Base-by-base conservation (phyloP, 1,140 invertebrate genomes). In the Zaprionus gabonicus region DNA sequence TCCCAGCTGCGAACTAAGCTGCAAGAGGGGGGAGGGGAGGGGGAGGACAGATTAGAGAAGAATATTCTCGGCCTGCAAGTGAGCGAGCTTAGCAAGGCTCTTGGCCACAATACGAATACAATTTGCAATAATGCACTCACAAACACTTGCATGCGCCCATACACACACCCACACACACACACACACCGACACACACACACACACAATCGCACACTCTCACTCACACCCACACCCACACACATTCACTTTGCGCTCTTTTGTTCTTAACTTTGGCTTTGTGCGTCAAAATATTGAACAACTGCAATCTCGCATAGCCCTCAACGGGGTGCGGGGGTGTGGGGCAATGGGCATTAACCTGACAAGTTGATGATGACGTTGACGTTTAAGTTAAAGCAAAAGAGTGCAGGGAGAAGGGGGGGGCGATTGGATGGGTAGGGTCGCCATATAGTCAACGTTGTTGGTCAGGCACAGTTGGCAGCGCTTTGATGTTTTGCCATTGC, bases 261-360 rank as follows among this genome's bases (percentile, higher is more conserved):
- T 58, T 15, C 31, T 56, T 56, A 3, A 31, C 56, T 34, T 12
- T 58, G n/a, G 15, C 62, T 64, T 53, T 62, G 27, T 41, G 12
- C 4, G 44, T 3, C 62, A 34, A 64, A 64, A 64, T 53, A 55
- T 64, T 64, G 62, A 36, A 64, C 17, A 49, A 31, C 27, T 51
- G n/a, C 60, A 63, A 31, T 49, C 44, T 46, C 28, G 20, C 44
- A 25, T 46, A 2, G 15, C 0, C 17, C 31, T 12, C 17, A 51
- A 63, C 4, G 44, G n/a, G 44, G 17, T 2, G 4, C 0, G n/a
- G 7, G 3, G n/a, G 46, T 2, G 46, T 3, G 2, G 17, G 9
- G 10, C 46, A 5, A 2, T 25, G 20, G 44, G 10, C 41, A 46
- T n/a, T 10, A 46, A 46, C 46, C 46, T 25, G 46, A 51, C 20